Base-by-base conservation (phyloP, 2,888 invertebrate species). In the Penaeus monodon region DNA sequence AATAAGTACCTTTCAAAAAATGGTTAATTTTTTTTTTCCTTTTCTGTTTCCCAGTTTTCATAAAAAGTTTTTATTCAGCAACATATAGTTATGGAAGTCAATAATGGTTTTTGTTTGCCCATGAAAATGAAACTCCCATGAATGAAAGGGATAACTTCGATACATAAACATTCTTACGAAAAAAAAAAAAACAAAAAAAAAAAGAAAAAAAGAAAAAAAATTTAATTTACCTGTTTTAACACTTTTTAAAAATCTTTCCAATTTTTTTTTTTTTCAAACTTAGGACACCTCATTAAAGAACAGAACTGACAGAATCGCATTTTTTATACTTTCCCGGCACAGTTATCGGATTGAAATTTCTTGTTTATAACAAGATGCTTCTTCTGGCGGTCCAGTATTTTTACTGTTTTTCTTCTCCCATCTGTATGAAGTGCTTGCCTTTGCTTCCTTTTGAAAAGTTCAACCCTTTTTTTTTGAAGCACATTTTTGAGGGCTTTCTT, bases 331-430 rank as follows among this genome's bases (percentile, higher is more conserved):
- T 93, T 97, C 96, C 98, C 94, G 2, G 98, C 97, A 93, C 98
- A 98, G 92, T 99, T 96, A 91, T 94, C 95, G 0, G 99, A 99
- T 98, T 0, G 99, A 99, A 17, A 99, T 93, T 95, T 93, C 92
- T 96, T 97, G 92, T 99, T 99, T 98, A 99, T 98, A 38, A 96
- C 92, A 86, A 99, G 92, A 1, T 95, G 44, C 95, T 91, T 96
- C 95, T 91, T 96, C 95, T 0, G 96, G 96, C 3, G 92, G 0
- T 97, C 97, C 94, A 94, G 92, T 96, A 97, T 88, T 95, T 95
- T 94, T 0, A 99, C 96, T 92, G 96, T 95, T 85, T 85, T 99
- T 97, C 93, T 99, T 99, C 91, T 98, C 97, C 88, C 94, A 91
- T 98, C 94, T 0, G 97, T 97, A 98, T 94, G 24, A 94, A 93